A percentile compares a stretch with the other conserved stretches of the same genome.
Conservation (phyloP, 2,797 vertebrate species). For the Psittacula echo region DNA sequence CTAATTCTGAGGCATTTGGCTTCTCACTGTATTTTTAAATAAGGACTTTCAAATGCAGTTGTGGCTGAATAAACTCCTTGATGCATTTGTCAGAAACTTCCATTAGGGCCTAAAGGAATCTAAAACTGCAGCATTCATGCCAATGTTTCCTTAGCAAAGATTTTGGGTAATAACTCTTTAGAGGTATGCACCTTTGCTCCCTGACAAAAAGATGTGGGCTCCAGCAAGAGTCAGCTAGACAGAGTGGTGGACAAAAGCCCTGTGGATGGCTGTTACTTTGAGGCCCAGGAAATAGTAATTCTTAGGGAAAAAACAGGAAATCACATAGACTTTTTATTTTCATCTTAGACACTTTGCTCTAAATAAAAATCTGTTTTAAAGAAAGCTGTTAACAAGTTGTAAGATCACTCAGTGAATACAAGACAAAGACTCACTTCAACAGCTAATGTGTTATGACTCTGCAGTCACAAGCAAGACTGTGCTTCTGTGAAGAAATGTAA, state of each 20-base stretch:
- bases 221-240: neutral
- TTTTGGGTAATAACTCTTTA: neutral
- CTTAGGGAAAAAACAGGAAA: neutral
- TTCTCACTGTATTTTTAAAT: neutral
- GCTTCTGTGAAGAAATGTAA: too few species aligned
- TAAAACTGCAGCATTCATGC: neutral
- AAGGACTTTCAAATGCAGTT: neutral
- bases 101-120: neutral
- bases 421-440: neutral
- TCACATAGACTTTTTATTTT: neutral
- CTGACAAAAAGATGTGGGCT: neutral
- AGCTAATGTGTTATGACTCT: rapidly evolving
- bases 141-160: neutral
- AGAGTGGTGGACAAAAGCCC: too few species aligned
- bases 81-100: neutral
- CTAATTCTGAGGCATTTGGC: neutral
- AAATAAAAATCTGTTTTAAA: neutral
- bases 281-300: neutral
- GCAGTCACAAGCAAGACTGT: too few species aligned
- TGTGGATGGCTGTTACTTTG: neutral
- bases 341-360: neutral
- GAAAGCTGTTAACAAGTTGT: neutral
- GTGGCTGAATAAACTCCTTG: neutral
- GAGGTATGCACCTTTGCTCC: neutral
- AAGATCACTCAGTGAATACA: neutral